Base-by-base conservation (phyloP, 2,113 vertebrate genomes). In the Syrmaticus mikado region DNA sequence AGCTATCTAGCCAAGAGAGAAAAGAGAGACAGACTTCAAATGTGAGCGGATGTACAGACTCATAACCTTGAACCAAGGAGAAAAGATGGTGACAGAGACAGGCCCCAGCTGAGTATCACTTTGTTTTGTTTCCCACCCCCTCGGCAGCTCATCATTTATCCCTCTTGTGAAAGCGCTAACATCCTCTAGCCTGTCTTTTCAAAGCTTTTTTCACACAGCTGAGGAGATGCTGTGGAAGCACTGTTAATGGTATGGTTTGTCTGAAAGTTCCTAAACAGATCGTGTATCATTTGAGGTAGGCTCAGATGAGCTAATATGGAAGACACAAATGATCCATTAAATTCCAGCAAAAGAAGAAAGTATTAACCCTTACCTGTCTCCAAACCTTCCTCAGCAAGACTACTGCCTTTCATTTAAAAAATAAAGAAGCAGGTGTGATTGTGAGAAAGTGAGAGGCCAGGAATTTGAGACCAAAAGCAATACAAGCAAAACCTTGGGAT, bases 251-350 rank as follows among this genome's bases (percentile, higher is more conserved):
- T 50, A 58, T 67, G 60, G 55, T 28, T 96, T 93, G 72, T 57
- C 85, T 74, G 72, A 86, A 93, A 91, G 87, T 48, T 36, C 65
- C 88, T 87, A 82, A 88, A 76, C 36, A 87, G 84, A 73, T 92
- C 67, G 83, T 92, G 17, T 74, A 86, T 94, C 90, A 85, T 76
- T 89, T 68, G 34, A 55, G 34, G 60, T 24, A 89, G 40, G 61
- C 82, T 95, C 78, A 85, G 79, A 87, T 86, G 92, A 93, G 75
- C 61, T 81, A 50, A 67, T 81, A 50, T 36, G 50, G 73, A 77
- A 88, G 82, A 36, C 17, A 72, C 4, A 1, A 34, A 30, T 16
- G 4, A 36, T 57, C 43, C 32, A 65, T 94, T 87, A 82, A 66
- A 67, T 48, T 89, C 36, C 45, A 92, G 34, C 41, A 46, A 57